A percentile compares a stretch with the other conserved stretches of the same genome.
These are phyloP conservation scores for Microctenopoma steveboyesi DNA, from an alignment of 2,797 vertebrate species.

Conservation along the genomic window DNA sequence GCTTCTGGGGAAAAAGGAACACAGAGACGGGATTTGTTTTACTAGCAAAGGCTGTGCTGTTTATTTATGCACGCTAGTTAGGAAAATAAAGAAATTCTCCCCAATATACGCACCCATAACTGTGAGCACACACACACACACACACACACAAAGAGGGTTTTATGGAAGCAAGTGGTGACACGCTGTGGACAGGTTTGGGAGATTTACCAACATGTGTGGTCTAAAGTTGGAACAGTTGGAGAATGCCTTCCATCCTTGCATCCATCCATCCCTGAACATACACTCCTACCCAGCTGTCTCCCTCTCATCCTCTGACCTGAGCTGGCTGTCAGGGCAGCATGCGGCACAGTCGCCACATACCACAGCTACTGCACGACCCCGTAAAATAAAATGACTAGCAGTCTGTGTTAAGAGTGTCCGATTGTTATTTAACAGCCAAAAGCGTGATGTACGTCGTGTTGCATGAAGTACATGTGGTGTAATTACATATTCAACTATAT, in stretches of 20 bases:
- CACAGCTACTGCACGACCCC: slow-evolving; percentile 42
- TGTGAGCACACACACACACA: background rate
- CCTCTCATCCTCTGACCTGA: slow-evolving; percentile 76
- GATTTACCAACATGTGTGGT: slow-evolving; percentile 78
- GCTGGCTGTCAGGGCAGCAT: slow-evolving; percentile 70
- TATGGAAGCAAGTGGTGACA: slow-evolving; percentile 76
- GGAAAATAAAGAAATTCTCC: slow-evolving; percentile 49
- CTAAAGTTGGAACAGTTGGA: slow-evolving; percentile 79
- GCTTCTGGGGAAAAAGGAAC: slow-evolving; percentile 60
- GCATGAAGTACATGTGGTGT: slow-evolving; percentile 12
- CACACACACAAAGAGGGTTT: slow-evolving; percentile 45
- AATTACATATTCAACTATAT: background rate
- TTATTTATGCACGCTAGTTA: slow-evolving; percentile 50
- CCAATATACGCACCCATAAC: slow-evolving; percentile 9
- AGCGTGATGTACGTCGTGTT: slow-evolving; percentile 7
- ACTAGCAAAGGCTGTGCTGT: slow-evolving; percentile 48
- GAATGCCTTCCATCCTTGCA: slow-evolving; percentile 70
- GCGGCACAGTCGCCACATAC: slow-evolving; percentile 63
- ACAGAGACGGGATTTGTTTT: slow-evolving; percentile 51
- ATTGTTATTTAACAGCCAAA: slow-evolving; percentile 40
- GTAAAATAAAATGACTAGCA: slow-evolving; percentile 54
- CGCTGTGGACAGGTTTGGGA: slow-evolving; percentile 73
- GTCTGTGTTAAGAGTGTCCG: slow-evolving; percentile 31
- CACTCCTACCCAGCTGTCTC: slow-evolving; percentile 78
- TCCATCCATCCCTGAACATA: slow-evolving; percentile 68